Evolutionary conservation across 2,888 invertebrate genomes (phyloP).

Genomic region (Oasisia sp.): DNA sequence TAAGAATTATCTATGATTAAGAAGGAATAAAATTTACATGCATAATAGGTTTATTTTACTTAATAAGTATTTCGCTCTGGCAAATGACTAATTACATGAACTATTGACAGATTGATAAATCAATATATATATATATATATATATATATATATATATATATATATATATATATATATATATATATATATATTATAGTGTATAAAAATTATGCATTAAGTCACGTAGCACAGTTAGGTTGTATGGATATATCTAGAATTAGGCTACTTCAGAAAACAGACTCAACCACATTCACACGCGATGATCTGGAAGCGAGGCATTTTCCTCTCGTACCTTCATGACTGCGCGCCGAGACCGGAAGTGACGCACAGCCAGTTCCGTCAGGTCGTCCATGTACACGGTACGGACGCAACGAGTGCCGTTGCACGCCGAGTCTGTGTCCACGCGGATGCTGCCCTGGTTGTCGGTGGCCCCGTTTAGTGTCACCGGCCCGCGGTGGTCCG

Average conservation of each 20-base stretch:
- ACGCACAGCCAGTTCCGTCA: constrained; percentile 1
- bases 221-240: too few species aligned
- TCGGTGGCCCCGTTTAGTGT: not conserved
- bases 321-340: not conserved
- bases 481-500: not conserved
- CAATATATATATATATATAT: too few species aligned
- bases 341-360: constrained; percentile 2
- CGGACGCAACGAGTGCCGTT: not conserved
- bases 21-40: too few species aligned
- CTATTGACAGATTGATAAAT: too few species aligned
- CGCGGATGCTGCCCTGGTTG: not conserved
- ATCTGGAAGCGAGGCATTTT: not conserved
- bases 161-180: too few species aligned
- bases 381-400: constrained; percentile 14
- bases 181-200: too few species aligned
- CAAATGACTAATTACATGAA: too few species aligned
- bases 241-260: not conserved
- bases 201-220: too few species aligned
- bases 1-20: too few species aligned
- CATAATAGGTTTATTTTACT: too few species aligned
- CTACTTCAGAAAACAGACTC: not conserved
- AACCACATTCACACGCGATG: not conserved
- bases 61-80: too few species aligned
- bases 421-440: not conserved
- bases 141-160: too few species aligned